A percentile compares a stretch with the other conserved stretches of the same genome.
These are phyloP conservation scores for Anser cygnoides DNA, from an alignment of 2,113 vertebrate species.

Conservation along the genomic window DNA sequence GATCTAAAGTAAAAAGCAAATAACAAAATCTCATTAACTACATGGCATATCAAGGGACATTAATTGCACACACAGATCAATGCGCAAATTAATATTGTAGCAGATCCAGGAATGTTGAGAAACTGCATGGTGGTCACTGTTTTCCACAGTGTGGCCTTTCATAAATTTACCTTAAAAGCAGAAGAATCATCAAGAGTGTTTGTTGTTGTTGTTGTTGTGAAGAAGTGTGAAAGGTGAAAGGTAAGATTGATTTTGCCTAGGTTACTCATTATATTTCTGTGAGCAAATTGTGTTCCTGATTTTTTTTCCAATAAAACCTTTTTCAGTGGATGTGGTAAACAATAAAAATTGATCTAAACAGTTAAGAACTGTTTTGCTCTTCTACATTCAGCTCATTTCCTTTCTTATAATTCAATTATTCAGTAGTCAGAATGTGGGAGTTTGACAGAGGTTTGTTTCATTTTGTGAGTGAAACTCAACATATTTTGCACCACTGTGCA, in stretches of 20 bases:
- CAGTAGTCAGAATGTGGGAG: neutral
- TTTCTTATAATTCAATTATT: neutral
- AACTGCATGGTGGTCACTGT: neutral
- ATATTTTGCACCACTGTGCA: neutral
- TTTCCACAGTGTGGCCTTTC: neutral
- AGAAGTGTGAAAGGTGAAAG: neutral
- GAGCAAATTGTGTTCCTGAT: neutral
- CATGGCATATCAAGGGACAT: neutral
- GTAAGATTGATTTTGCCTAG: neutral
- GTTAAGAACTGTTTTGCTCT: neutral
- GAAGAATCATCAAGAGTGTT: neutral
- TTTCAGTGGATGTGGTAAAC: neutral
- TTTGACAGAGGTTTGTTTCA: neutral
- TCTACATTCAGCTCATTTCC: neutral
- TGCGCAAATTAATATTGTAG: neutral
- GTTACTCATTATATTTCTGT: neutral
- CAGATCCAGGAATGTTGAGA: neutral
- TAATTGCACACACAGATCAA: neutral
- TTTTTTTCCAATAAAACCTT: neutral
- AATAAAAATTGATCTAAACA: neutral
- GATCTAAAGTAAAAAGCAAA: neutral
- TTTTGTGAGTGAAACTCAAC: neutral
- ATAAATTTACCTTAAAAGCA: neutral
- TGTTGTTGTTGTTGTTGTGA: neutral
- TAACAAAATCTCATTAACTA: slow-evolving; percentile 3